These are phyloP conservation scores for Enteromius fasciolatus DNA, from an alignment of 2,797 vertebrate species.

Conservation along the genomic window DNA sequence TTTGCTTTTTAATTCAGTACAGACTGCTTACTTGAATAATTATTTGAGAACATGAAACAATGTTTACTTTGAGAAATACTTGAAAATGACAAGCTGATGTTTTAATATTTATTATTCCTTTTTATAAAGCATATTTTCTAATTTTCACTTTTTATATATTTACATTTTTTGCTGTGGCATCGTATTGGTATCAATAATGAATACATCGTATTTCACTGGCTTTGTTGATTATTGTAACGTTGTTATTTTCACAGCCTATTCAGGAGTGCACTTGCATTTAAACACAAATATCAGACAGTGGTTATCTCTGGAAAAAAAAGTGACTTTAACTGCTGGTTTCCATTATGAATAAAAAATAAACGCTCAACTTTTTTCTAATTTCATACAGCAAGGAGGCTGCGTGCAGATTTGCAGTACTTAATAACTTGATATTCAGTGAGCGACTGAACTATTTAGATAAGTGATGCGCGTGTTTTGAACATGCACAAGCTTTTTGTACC, in stretches of 20 bases:
- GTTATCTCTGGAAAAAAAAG: background rate
- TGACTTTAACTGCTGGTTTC: conserved; percentile 54
- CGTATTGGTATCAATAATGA: background rate
- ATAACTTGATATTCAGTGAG: conserved; percentile 74
- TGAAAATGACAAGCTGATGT: background rate
- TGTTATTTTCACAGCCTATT: background rate
- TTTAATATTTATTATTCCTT: background rate
- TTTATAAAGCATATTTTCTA: background rate
- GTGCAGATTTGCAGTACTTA: conserved; percentile 65
- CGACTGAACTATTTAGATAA: conserved; percentile 71
- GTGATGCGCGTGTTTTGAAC: conserved; percentile 70
- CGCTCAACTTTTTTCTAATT: conserved; percentile 69
- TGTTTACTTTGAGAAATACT: conserved; percentile 8
- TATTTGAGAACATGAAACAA: conserved; percentile 6
- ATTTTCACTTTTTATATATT: background rate
- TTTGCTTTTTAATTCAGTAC: conserved; percentile 2
- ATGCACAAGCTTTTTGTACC: conserved; percentile 61
- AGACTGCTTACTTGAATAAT: background rate
- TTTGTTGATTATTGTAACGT: background rate
- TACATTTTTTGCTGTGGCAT: background rate
- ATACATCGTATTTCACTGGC: too few species aligned
- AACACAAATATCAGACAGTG: conserved; percentile 16
- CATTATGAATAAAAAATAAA: conserved; percentile 59
- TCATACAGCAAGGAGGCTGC: conserved; percentile 68
- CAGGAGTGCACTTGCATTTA: background rate